Conservation (phyloP, 2,888 invertebrate species). For the Dascillus cervinus region DNA sequence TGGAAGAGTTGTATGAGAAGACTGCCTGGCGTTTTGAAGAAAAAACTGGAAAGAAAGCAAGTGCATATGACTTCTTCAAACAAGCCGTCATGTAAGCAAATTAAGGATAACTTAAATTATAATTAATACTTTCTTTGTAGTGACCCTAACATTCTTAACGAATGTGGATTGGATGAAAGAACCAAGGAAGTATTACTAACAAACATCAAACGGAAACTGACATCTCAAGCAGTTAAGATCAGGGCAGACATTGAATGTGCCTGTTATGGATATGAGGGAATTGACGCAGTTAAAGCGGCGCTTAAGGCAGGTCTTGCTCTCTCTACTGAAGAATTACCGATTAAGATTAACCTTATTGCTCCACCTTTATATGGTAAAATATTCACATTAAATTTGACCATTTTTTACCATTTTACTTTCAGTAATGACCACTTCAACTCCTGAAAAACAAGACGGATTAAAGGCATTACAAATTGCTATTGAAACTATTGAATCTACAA, state of each 20-base stretch:
- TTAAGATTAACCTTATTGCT: slow-evolving; percentile 98
- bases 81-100: slow-evolving; percentile 85
- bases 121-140: slow-evolving; percentile 43
- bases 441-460: slow-evolving; percentile 90
- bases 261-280: slow-evolving; percentile 96
- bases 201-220: slow-evolving; percentile 92
- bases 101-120: background rate
- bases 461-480: slow-evolving; percentile 85
- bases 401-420: slow-evolving; percentile 5
- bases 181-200: slow-evolving; percentile 87
- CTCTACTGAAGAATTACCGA: slow-evolving; percentile 89
- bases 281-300: slow-evolving; percentile 95
- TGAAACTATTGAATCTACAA: slow-evolving; percentile 76
- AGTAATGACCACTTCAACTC: slow-evolving; percentile 94
- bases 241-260: slow-evolving; percentile 89
- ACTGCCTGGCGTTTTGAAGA: slow-evolving; percentile 99
- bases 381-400: background rate
- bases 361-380: slow-evolving; percentile 84
- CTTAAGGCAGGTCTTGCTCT: slow-evolving; percentile 82
- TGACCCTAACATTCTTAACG: slow-evolving; percentile 90
- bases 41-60: slow-evolving; percentile 92
- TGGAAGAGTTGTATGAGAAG: slow-evolving; percentile 90
- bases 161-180: slow-evolving; percentile 87
- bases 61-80: slow-evolving; percentile 97
- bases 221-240: slow-evolving; percentile 95